Base-by-base conservation (phyloP, 2,797 vertebrate genomes). In the Atherinosoma microstoma region DNA sequence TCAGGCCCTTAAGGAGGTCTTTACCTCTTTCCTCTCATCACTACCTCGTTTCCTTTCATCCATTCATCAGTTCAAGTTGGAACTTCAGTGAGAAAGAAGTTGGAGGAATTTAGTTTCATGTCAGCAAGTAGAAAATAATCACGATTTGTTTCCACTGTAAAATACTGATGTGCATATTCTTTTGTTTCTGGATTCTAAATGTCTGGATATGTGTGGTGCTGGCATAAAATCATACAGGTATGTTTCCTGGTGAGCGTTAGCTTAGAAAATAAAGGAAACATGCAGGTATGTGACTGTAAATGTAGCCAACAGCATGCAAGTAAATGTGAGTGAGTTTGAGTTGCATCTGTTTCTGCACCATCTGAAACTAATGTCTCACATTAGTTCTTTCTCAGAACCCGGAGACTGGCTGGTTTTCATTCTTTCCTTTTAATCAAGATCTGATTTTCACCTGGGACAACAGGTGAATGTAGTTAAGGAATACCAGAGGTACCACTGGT, bases 391-490 rank as follows among this genome's bases (percentile, higher is more conserved):
- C 63, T 67, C 60, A 74, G 68, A 57, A 64, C 60, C 60, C 34
- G 22, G 20, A 77, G 40, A 9, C 66, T 24, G 18, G 51, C 80
- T 86, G 82, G 42, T 79, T 89, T 81, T 83, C 42, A 76, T 86
- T 84, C 30, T 32, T 64, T 16, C 53, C 32, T 59, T 85, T 73
- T 83, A 86, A 84, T 77, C 80, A 70, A 61, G 35, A 54, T 60
- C 64, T 77, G 76, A 84, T 85, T 76, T 67, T 78, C 82, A 89
- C 76, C 82, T 73, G 78, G 71, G 22, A 68, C 42, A 62, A 67
- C 84, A 87, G 80, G 81, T 86, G 76, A 83, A 80, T 53, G 64
- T 51, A 73, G 47, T 89, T 85, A 76, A 74, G 24, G 67, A 67
- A n/a, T 76, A 74, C 1, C 70, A 73, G 70, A 65, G 29, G 45